Percentiles rank a stretch among this genome's conserved stretches.
Evolutionary conservation across 2,888 invertebrate genomes (phyloP).

Genomic region (Aspidiotus destructor): DNA sequence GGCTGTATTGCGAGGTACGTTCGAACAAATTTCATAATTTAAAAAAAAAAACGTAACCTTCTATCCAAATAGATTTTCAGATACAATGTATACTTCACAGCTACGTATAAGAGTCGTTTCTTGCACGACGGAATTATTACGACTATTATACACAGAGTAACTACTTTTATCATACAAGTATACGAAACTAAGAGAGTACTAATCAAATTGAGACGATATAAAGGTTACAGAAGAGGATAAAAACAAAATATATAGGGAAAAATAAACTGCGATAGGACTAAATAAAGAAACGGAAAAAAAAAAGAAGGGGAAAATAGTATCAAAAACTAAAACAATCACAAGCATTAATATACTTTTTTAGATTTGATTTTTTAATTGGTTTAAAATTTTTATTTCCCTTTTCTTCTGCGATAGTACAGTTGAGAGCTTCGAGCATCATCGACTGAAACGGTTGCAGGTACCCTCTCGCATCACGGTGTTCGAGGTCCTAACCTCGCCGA

Average conservation of each 20-base stretch:
- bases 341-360: slow-evolving; percentile 15
- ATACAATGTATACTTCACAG: too few relatives aligned
- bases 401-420: too few relatives aligned
- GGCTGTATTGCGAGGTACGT: too few relatives aligned
- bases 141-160: slow-evolving; percentile 28
- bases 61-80: too few relatives aligned
- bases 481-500: slow-evolving; percentile 3
- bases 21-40: too few relatives aligned
- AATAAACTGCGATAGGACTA: slow-evolving; percentile 28
- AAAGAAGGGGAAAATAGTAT: not conserved
- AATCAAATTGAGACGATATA: not conserved
- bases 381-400: not conserved
- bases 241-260: slow-evolving; percentile 6
- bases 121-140: slow-evolving; percentile 15
- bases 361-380: slow-evolving; percentile 4
- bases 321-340: slow-evolving; percentile 29
- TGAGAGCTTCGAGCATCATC: slow-evolving; percentile 5
- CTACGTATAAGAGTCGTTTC: not conserved
- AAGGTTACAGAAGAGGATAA: slow-evolving; percentile 1
- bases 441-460: slow-evolving; percentile 25
- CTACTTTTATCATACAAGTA: slow-evolving; percentile 26
- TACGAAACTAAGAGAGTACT: slow-evolving; percentile 2
- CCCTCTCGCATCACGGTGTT: slow-evolving; percentile 21
- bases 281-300: slow-evolving; percentile 9
- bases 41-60: too few relatives aligned